Evolutionary conservation across 2,797 vertebrate species (phyloP).

Genomic region (Diceros bicornis): DNA sequence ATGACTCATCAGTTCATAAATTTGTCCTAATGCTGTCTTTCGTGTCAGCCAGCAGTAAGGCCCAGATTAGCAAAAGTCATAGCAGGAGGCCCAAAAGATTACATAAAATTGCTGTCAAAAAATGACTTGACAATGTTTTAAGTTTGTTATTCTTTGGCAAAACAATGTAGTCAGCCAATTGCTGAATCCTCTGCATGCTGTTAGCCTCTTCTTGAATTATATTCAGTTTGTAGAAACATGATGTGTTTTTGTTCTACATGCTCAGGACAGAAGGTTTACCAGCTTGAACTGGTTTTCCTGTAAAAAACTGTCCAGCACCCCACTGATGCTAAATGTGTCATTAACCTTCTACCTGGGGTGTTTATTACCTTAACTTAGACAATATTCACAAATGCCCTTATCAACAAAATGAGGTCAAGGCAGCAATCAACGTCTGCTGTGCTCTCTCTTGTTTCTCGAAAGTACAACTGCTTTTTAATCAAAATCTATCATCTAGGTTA

Average conservation of each 20-base stretch:
- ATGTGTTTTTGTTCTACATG: constrained; percentile 74
- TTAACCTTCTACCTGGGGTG: constrained; percentile 87
- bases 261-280: constrained; percentile 68
- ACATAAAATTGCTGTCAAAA: constrained; percentile 74
- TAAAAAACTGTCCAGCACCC: constrained; percentile 77
- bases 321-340: constrained; percentile 81
- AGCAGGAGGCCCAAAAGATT: constrained; percentile 70
- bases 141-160: constrained; percentile 75
- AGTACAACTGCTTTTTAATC: constrained; percentile 82
- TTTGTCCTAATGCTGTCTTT: constrained; percentile 16
- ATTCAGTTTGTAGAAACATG: constrained; percentile 76
- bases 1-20: constrained; percentile 75
- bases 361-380: constrained; percentile 83
- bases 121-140: constrained; percentile 76
- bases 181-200: constrained; percentile 66
- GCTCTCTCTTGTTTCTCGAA: constrained; percentile 84
- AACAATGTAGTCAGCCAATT: constrained; percentile 71
- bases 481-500: constrained; percentile 46
- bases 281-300: constrained; percentile 76
- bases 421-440: constrained; percentile 87
- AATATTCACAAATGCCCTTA: constrained; percentile 83
- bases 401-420: constrained; percentile 86
- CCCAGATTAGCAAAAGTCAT: constrained; percentile 43
- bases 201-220: constrained; percentile 76
- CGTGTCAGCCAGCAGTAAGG: not conserved